Evolutionary conservation across 2,113 vertebrate genomes (phyloP), one percentile per base, ranked within the genome.

Genomic region (Myocastor coypus): DNA sequence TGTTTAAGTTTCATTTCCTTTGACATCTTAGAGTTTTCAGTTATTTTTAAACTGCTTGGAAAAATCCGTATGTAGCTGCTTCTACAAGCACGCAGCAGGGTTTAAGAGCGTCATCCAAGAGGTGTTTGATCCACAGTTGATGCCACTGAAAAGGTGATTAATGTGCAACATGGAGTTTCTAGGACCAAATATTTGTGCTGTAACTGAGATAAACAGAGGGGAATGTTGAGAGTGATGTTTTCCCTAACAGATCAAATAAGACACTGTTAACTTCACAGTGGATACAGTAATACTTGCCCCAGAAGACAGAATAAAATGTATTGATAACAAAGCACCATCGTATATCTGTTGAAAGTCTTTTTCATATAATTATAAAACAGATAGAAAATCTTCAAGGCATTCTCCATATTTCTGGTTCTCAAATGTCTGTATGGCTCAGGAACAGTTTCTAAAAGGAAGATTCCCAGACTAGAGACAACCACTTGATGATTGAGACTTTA

Each of bases 231-330:
- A 42, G 30, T 1, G 32, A 9, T 64, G 19, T 75, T 95, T 93
- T 85, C 34, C 30, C 22, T 87, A 84, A 7, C 75, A 8, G 11
- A 46, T 82, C n/a, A 82, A 57, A 64, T 22, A 92, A 96, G 42
- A 84, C 87, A 84, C 61, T 69, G 84, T 7, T 84, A 71, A 89
- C 50, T 68, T 87, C 34, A 87, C 82, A 59, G 52, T 87, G 55
- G 46, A 63, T 11, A 95, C n/a, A 37, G 52, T 34, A 68, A 59
- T 78, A 89, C 55, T 78, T 83, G 59, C 37, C 22, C 6, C 64
- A 32, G 64, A 88, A 37, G 16, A 94, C 3, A 77, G 40, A 91
- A 84, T 46, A 91, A 66, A 88, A 89, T 50, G 4, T 77, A 1
- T n/a, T 57, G 42, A 57, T 73, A 61, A 89, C 50, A 42, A 28